These are phyloP conservation scores for Drosophila gunungcola DNA, from an alignment of 1,140 invertebrate genomes.

Conservation along the genomic window DNA sequence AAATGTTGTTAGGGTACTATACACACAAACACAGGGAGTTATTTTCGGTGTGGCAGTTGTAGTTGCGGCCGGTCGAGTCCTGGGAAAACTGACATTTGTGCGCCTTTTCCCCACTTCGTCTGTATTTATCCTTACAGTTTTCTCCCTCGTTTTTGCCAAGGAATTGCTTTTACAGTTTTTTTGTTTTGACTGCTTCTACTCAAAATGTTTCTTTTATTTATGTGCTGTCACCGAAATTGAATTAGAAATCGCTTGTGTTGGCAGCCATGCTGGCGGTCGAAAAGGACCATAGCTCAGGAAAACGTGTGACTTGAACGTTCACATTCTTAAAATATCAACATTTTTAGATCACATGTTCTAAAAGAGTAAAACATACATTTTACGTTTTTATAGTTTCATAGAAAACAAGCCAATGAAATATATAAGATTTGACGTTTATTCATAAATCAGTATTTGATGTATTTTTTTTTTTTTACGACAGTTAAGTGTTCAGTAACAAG, in stretches of 20 bases:
- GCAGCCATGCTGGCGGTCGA: constrained; percentile 4
- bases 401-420: too few species aligned
- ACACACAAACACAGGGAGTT: constrained; percentile 14
- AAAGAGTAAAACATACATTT: too few species aligned
- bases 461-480: too few species aligned
- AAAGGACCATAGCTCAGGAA: constrained; percentile 24
- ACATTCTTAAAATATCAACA: not conserved
- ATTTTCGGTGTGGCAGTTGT: constrained; percentile 41
- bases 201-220: constrained; percentile 81
- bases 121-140: constrained; percentile 9
- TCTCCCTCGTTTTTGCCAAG: constrained; percentile 47
- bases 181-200: constrained; percentile 52
- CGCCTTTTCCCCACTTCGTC: constrained; percentile 39
- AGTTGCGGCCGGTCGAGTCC: constrained; percentile 47
- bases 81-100: constrained; percentile 82
- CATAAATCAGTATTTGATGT: too few species aligned
- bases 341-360: too few species aligned
- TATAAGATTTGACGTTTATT: too few species aligned
- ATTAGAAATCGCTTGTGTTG: constrained; percentile 76
- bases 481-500: too few species aligned
- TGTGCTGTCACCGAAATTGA: constrained; percentile 79
- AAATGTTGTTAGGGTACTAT: constrained; percentile 35
- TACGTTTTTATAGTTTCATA: too few species aligned
- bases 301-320: not conserved
- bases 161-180: constrained; percentile 79